Base-by-base conservation (phyloP, 2,113 vertebrate genomes). In the Serilophus lunatus region DNA sequence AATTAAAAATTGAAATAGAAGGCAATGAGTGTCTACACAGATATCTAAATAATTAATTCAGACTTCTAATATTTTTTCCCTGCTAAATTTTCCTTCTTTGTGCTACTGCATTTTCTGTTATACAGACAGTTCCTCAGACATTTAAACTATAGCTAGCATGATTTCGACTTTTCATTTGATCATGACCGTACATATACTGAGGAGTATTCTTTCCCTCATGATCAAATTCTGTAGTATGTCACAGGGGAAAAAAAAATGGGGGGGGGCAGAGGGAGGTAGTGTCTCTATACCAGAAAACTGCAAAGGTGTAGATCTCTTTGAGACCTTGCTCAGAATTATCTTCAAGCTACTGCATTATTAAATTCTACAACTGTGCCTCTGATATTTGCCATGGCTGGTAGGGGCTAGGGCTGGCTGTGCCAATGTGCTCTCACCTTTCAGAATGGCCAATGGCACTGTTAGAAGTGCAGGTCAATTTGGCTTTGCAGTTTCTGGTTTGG, bases 1-100 rank as follows among this genome's bases (percentile, higher is more conserved):
- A 74, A 91, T 92, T 89, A 94, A 91, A 95, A 94, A 87, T 66
- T 82, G 20, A 94, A 95, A 85, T 71, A 75, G 72, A 94, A 85
- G 60, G 24, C 49, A 93, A 75, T 38, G n/a, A 88, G 61, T 60
- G n/a, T 33, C 85, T 79, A 86, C 47, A 74, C 25, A 83, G 44
- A 42, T n/a, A 69, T 57, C 36, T 77, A 77, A 92, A 84, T 82
- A 88, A 92, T 89, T 92, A 70, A 89, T 86, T 93, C 50, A 77
- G 26, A 38, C n/a, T 72, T 75, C 31, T 64, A 69, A 42, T 57
- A 40, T 61, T 57, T 78, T 78, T 84, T 51, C 63, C 85, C 49
- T 95, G 33, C 23, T 90, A 56, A 85, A 18, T 36, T 38, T 85
- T 91, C 13, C 33, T n/a, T 76, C 22, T 65, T 83, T 33, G 44